Evolutionary conservation across 2,113 vertebrate genomes (phyloP), one percentile per base, ranked within the genome.

Genomic region (Prinia subflava): DNA sequence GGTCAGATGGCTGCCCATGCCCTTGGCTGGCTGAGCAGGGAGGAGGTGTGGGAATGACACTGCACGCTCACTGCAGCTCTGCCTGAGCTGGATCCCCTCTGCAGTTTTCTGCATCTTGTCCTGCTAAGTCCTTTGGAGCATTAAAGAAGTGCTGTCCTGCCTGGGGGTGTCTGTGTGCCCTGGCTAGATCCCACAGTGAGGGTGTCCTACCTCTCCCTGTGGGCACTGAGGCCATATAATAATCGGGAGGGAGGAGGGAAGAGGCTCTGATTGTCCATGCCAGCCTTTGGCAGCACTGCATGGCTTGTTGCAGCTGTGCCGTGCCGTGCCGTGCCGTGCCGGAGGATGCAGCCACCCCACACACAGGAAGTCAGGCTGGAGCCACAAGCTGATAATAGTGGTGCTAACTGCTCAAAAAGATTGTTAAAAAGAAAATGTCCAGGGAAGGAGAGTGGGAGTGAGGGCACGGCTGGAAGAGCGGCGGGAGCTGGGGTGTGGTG

Each of bases 1-100:
- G 16, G 7, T 17, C 0, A 0, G 35, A 6, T 3, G 10, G 28
- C 6, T 67, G 17, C 68, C 68, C 0, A 0, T 18, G 50, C 11
- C 13, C 42, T 25, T 68, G 53, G 18, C 17, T 0, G 3, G n/a
- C 39, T 39, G 39, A 39, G 39, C 39, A 39, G 39, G 39, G 39
- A 39, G 9, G 50, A 75, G 37, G 16, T 1, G 0, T 52, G 80
- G 42, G 47, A 65, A 30, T 20, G 64, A 6, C 1, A 0, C 10
- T 76, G 73, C 37, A 53, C 10, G 5, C 37, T 42, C 18, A 0
- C 52, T 30, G 63, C 69, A 57, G 47, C 52, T 74, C 74, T 90
- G 55, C 83, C 42, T 22, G 64, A 15, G 25, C 62, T 68, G 63
- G 7, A 18, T 60, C 21, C 49, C 15, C 23, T 13, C 49, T 25